Evolutionary conservation across 2,888 invertebrate genomes (phyloP).

Genomic region (Lasioglossum oenotherae): DNA sequence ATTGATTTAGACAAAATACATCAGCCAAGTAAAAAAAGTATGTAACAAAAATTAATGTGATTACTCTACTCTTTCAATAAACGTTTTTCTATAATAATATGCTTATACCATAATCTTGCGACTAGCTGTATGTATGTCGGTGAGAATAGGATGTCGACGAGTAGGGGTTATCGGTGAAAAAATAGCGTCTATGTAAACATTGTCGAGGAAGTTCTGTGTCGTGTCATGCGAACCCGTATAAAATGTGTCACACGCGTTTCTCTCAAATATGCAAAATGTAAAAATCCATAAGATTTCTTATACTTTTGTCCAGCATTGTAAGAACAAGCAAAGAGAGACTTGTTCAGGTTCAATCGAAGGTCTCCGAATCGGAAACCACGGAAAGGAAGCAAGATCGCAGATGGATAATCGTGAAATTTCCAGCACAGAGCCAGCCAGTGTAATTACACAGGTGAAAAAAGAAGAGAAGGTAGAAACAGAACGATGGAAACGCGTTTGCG

Average conservation of each 20-base stretch:
- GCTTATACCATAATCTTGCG: too few species aligned
- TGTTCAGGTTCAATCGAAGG: not conserved
- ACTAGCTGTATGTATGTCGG: too few species aligned
- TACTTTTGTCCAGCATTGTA: not conserved
- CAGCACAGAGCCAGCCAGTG: not conserved
- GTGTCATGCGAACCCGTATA: not conserved
- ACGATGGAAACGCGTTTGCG: slow-evolving; percentile 33
- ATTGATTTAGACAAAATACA: too few species aligned
- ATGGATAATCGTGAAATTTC: not conserved
- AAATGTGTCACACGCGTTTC: not conserved
- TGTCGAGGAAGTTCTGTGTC: too few species aligned
- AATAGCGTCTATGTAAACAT: too few species aligned
- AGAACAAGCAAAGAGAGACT: not conserved
- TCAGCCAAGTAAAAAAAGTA: too few species aligned
- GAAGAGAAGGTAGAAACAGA: not conserved
- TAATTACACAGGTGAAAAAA: not conserved
- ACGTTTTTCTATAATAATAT: too few species aligned
- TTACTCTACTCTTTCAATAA: too few species aligned
- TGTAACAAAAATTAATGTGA: too few species aligned
- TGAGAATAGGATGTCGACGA: too few species aligned
- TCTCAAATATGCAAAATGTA: not conserved
- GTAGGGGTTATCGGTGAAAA: too few species aligned
- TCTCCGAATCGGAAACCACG: not conserved
- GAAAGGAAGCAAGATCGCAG: not conserved
- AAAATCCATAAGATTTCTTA: not conserved